These are phyloP conservation scores for Timandra comae DNA, from an alignment of 2,888 invertebrate species.

Conservation along the genomic window DNA sequence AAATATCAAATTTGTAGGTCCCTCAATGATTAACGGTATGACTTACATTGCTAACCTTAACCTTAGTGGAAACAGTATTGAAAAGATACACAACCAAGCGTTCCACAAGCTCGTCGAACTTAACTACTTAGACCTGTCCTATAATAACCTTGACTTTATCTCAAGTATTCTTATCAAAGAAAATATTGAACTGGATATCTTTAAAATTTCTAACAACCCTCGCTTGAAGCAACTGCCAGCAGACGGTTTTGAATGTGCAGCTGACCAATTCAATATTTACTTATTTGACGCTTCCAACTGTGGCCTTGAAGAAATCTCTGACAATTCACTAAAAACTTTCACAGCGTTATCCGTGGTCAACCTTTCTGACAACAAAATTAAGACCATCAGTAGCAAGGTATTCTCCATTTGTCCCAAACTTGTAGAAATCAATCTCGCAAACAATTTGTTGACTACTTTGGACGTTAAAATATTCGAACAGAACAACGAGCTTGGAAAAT, in stretches of 20 bases:
- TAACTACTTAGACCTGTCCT: slow-evolving; percentile 83
- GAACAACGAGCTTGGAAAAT: slow-evolving; percentile 79
- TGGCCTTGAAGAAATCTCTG: slow-evolving; percentile 78
- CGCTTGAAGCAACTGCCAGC: slow-evolving; percentile 80
- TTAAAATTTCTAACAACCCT: slow-evolving; percentile 84
- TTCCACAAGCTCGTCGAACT: slow-evolving; percentile 81
- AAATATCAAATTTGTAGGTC: slow-evolving; percentile 79
- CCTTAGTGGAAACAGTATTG: slow-evolving; percentile 82
- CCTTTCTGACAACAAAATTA: slow-evolving; percentile 81
- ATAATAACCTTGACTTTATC: slow-evolving; percentile 81
- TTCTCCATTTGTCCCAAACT: slow-evolving; percentile 77
- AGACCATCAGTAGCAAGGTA: slow-evolving; percentile 71
- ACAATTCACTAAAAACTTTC: slow-evolving; percentile 83
- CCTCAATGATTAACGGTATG: slow-evolving; percentile 80
- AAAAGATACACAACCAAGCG: slow-evolving; percentile 81
- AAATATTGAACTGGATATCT: slow-evolving; percentile 81
- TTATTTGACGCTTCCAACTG: slow-evolving; percentile 86
- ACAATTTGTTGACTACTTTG: slow-evolving; percentile 80
- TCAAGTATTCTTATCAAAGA: slow-evolving; percentile 82
- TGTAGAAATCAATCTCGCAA: slow-evolving; percentile 82
- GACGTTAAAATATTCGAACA: slow-evolving; percentile 80
- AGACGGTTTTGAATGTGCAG: slow-evolving; percentile 79
- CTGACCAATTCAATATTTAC: slow-evolving; percentile 79
- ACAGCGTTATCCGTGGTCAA: slow-evolving; percentile 81
- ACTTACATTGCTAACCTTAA: slow-evolving; percentile 80